A percentile compares a stretch with the other conserved stretches of the same genome.
Conservation (phyloP, 2,113 vertebrate genomes). For the Petaurus breviceps region DNA sequence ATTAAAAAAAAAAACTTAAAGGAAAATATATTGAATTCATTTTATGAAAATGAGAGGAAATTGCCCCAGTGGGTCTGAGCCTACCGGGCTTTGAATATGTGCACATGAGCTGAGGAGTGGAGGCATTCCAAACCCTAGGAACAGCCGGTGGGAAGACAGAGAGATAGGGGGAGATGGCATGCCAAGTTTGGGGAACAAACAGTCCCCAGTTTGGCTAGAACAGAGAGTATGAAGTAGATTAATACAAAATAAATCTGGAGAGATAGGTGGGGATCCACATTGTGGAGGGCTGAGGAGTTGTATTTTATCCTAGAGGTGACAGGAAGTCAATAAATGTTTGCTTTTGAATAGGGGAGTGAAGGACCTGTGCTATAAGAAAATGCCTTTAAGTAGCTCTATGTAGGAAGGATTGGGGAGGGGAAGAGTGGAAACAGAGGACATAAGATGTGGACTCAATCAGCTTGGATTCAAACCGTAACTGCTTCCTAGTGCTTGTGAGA, state of each 20-base stretch:
- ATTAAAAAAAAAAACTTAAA: neutral
- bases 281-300: neutral
- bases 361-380: neutral
- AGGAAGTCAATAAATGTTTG: neutral
- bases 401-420: neutral
- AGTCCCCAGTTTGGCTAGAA: neutral
- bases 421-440: neutral
- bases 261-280: neutral
- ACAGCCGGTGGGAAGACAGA: neutral
- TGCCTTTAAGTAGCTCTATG: neutral
- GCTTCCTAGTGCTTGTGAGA: neutral
- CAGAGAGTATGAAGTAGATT: neutral
- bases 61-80: neutral
- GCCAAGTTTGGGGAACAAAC: neutral
- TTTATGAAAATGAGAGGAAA: neutral
- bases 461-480: neutral
- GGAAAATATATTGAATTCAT: neutral
- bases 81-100: neutral
- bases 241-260: neutral
- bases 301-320: neutral
- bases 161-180: neutral
- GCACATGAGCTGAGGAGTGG: neutral
- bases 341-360: neutral
- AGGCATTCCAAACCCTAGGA: neutral
- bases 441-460: neutral